These are phyloP conservation scores for Sphenodon punctatus DNA, from an alignment of 2,797 vertebrate species.

Conservation along the genomic window DNA sequence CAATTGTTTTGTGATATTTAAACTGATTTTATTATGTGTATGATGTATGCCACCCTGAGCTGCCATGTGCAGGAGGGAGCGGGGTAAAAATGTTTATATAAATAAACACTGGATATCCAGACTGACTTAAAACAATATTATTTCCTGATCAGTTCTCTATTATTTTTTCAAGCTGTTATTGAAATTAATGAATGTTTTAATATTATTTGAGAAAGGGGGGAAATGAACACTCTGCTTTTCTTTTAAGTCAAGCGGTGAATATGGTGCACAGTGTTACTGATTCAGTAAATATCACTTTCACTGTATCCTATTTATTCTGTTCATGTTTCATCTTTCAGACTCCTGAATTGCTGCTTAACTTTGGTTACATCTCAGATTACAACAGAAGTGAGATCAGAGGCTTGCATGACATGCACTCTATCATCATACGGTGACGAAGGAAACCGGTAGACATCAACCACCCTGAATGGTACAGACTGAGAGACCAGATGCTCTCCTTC, in stretches of 20 bases:
- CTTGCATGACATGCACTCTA: background rate
- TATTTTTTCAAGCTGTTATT: background rate
- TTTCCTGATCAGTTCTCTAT: background rate
- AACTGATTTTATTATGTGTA: too few relatives aligned
- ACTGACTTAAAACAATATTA: background rate
- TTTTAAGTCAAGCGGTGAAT: background rate
- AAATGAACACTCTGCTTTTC: background rate
- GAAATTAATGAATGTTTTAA: too few relatives aligned
- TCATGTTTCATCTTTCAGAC: slow-evolving; percentile 1
- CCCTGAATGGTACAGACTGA: background rate
- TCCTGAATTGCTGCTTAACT: background rate
- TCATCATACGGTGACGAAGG: slow-evolving; percentile 3
- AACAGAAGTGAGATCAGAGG: slow-evolving; percentile 19
- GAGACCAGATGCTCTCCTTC: background rate
- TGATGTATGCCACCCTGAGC: too few relatives aligned
- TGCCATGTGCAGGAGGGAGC: too few relatives aligned
- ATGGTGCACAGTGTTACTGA: background rate
- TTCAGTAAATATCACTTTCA: background rate
- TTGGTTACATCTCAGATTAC: slow-evolving; percentile 18
- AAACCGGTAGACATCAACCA: background rate
- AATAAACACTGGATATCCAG: too few relatives aligned
- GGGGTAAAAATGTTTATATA: too few relatives aligned
- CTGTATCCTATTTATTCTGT: background rate
- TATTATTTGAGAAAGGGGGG: background rate
- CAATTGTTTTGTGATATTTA: too few relatives aligned